These are phyloP conservation scores for Bothrops jararaca DNA, from an alignment of 2,113 vertebrate genomes.

Conservation along the genomic window DNA sequence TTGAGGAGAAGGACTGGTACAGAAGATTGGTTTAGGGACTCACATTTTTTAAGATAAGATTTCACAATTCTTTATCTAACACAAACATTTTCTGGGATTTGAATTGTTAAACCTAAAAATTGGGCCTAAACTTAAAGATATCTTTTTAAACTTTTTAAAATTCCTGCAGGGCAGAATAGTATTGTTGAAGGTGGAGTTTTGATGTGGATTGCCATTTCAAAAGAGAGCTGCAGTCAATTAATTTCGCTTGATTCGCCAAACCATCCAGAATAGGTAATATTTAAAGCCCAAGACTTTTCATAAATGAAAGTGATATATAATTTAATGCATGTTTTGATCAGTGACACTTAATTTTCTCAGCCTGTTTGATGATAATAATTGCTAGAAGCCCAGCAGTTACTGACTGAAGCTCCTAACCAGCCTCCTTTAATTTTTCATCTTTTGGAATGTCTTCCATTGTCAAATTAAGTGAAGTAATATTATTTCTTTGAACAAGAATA, in stretches of 20 bases:
- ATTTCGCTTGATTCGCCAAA: conserved; percentile 29
- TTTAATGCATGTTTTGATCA: conserved; percentile 34
- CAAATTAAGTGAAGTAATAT: not conserved
- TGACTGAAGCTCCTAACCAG: not conserved
- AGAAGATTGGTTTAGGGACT: conserved; percentile 27
- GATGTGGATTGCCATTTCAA: conserved; percentile 33
- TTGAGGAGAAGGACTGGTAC: not conserved
- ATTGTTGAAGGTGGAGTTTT: conserved; percentile 27
- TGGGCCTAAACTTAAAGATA: conserved; percentile 33
- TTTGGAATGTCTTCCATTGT: conserved; percentile 5
- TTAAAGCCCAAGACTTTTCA: conserved; percentile 12
- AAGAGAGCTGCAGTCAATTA: conserved; percentile 34
- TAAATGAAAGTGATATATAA: conserved; percentile 47
- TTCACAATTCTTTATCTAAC: conserved; percentile 46
- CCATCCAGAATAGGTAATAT: conserved; percentile 31
- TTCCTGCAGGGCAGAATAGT: conserved; percentile 21
- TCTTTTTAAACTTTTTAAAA: conserved; percentile 51
- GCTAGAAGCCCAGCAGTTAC: conserved; percentile 1
- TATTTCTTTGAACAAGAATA: not conserved
- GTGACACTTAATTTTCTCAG: conserved; percentile 26
- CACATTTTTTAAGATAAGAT: conserved; percentile 40
- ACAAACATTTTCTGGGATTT: conserved; percentile 37
- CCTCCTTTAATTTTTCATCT: not conserved
- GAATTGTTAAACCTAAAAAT: conserved; percentile 43
- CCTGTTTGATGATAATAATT: not conserved